Evolutionary conservation across 2,797 vertebrate genomes (phyloP), one percentile per base, ranked within the genome.

Genomic region (Dendrocincla tyrannina): DNA sequence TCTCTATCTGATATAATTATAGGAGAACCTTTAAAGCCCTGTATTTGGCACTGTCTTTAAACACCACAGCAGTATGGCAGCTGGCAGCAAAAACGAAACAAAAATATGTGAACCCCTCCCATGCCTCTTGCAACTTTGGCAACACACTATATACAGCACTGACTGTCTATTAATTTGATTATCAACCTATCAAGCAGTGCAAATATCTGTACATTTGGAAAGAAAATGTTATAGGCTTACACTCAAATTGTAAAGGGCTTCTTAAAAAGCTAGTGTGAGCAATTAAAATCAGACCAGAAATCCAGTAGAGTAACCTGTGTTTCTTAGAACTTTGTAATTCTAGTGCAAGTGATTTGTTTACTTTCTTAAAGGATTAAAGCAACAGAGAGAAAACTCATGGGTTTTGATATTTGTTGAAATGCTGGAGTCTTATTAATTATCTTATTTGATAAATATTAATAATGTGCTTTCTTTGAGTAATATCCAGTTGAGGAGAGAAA

Each of bases 1-100:
- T 89, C 91, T 96, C 82, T 96, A 78, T 89, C 91, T 95, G 87
- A 94, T 96, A 84, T 94, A 96, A 97, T 91, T 93, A 95, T 41
- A 95, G 76, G 91, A 94, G 93, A 95, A 93, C 73, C 55, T 92
- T 96, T 95, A 93, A 94, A 96, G 74, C 74, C 66, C 75, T 52
- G 16, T 73, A 59, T 89, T 95, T 97, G 94, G 84, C 92, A 89
- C 75, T 60, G 68, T 47, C 81, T 91, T 91, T 96, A 92, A 95
- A 91, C 93, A 83, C 58, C 24, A 37, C 32, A 87, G 83, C 69
- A 88, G 66, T 35, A 94, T 7, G 3, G 92, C 78, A 92, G 76
- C 89, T 93, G 91, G 94, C 91, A 94, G 91, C 78, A 86, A 86
- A 92, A 91, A 32, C 70, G 70, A 85, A 95, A 78, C 79, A 94